phyloP scores from a whole-genome alignment of 2,888 invertebrate genomes.

The Stictocephala bisonia region DNA sequence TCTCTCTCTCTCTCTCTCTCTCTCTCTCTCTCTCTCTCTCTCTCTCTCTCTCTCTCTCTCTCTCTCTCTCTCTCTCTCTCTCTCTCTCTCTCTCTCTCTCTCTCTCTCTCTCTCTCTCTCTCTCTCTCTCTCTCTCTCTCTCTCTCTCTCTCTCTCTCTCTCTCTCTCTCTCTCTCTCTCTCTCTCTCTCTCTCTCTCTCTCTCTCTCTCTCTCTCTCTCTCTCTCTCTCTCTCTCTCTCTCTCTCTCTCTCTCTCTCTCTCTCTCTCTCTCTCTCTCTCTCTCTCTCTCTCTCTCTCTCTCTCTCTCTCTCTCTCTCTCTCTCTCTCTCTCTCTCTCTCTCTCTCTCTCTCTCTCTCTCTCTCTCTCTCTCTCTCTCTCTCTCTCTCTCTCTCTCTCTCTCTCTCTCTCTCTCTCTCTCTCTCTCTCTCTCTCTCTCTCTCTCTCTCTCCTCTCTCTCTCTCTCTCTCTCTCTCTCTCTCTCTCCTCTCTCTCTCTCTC shows the following conservation, averaged over 20 bases:
- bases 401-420: constrained; percentile 13
- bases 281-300: constrained; percentile 15
- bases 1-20: constrained; percentile 4
- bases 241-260: neutral
- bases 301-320: neutral
- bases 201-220: neutral
- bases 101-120: constrained; percentile 13
- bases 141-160: neutral
- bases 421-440: constrained; percentile 13
- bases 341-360: constrained; percentile 6
- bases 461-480: too few relatives aligned
- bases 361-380: constrained; percentile 13
- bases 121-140: constrained; percentile 4
- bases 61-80: constrained; percentile 4
- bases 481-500: constrained; percentile 1
- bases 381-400: constrained; percentile 13
- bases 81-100: constrained; percentile 4
- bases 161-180: neutral
- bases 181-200: neutral
- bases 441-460: constrained; percentile 1
- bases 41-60: constrained; percentile 9
- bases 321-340: neutral
- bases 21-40: constrained; percentile 8
- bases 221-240: neutral
- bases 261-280: constrained; percentile 9